Evolutionary conservation across 1,140 invertebrate genomes (phyloP), one percentile per base, ranked within the genome.

Genomic region (Drosophila albomicans): DNA sequence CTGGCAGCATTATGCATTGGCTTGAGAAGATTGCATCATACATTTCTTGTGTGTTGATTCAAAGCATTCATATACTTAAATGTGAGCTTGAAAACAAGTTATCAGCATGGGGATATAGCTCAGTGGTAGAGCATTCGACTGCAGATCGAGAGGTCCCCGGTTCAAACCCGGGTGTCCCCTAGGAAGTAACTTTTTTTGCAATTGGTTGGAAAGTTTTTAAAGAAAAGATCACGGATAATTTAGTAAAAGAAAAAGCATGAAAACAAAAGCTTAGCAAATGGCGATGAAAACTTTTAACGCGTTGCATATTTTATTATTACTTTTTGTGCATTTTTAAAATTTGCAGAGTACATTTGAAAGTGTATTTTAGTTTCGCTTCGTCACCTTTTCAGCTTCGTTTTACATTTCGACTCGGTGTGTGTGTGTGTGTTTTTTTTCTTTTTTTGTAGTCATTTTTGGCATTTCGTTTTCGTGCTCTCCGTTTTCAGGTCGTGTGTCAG

Each of bases 91-190:
- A 43, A 7, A 41, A 41, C 3, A 10, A 2, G 8, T 41, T 41
- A 8, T 41, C 2, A 3, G 13, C 64, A 15, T 73, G 95, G 95
- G 96, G 96, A 95, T 96, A 96, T 96, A 96, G 96, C 96, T 97
- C 96, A 97, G 96, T 96, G 96, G 96, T 96, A 97, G 96, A 97
- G 96, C 96, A 97, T 96, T 96, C 96, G 96, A 96, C 96, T 97
- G 96, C 96, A 96, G 96, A 97, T 97, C 96, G 96, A 97, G 96
- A 97, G 96, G 96, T 97, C 96, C 96, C 96, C 95, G 96, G 96
- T 97, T 97, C 96, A 97, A 97, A 96, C 96, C 96, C 96, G 96
- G 96, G 96, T 97, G 96, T 96, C 96, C 96, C 96, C 96, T 97
- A 1, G 41, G 11, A 13, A 43, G 4, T 2, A 4, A 3, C 13